phyloP scores from a whole-genome alignment of 2,797 vertebrate genomes.

The Pipistrellus kuhlii region DNA sequence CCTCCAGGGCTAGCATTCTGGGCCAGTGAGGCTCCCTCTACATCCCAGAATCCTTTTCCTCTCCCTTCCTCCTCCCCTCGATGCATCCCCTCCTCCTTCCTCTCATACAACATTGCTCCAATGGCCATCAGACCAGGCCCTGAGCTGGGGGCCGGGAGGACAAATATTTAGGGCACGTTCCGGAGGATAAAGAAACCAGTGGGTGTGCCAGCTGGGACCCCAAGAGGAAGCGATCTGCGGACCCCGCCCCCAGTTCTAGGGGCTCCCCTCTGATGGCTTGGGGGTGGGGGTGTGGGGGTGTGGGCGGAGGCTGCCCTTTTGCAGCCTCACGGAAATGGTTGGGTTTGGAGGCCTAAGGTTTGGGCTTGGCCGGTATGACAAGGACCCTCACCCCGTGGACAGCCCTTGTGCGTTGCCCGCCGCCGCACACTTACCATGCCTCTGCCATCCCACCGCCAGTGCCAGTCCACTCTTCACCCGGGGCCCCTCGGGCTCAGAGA shows the following conservation, averaged over 20 bases:
- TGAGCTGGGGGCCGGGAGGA: no score
- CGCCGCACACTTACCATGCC: fast-evolving
- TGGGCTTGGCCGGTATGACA: background rate
- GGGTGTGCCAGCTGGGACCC: no score
- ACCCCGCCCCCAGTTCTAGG: no score
- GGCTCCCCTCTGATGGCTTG: background rate
- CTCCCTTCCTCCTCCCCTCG: no score
- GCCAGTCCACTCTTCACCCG: fast-evolving
- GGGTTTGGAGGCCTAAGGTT: background rate
- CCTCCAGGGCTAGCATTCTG: fast-evolving
- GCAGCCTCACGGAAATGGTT: no score
- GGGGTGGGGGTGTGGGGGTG: background rate
- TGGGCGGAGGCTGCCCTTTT: background rate
- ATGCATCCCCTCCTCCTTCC: no score
- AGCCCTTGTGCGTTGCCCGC: fast-evolving
- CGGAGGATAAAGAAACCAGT: no score
- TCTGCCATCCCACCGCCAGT: fast-evolving
- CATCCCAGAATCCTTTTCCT: no score
- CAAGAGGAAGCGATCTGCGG: no score
- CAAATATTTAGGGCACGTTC: no score
- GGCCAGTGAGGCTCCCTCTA: background rate
- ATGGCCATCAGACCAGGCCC: no score
- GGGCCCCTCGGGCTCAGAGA: background rate
- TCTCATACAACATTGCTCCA: no score
- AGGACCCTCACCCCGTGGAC: fast-evolving